Percentiles rank a stretch among this genome's conserved stretches.
Conservation (phyloP, 2,113 vertebrate species). For the Oxyruncus cristatus region DNA sequence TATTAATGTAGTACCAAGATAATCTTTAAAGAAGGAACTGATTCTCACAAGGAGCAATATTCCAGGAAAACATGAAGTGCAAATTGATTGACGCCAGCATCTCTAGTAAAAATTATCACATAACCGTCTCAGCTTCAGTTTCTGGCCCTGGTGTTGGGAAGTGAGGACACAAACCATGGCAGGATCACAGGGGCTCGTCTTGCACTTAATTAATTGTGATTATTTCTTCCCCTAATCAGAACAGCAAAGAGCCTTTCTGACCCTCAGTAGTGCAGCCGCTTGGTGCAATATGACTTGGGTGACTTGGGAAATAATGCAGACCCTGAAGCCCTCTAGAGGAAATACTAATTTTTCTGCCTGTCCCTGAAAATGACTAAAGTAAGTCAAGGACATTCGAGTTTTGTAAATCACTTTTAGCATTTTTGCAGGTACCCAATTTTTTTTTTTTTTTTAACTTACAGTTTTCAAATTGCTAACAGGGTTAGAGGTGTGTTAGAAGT, state of each 20-base stretch:
- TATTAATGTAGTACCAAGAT: not conserved
- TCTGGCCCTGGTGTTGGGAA: not conserved
- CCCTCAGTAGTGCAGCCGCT: not conserved
- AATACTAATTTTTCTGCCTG: constrained; percentile 26
- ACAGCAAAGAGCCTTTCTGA: not conserved
- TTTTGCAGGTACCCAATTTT: not conserved
- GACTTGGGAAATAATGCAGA: not conserved
- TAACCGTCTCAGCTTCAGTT: not conserved
- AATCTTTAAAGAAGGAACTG: not conserved
- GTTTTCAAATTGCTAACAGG: not conserved
- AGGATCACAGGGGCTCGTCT: not conserved
- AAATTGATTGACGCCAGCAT: not conserved
- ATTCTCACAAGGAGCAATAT: not conserved
- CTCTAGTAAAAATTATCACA: not conserved
- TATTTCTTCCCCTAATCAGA: not conserved
- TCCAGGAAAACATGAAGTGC: not conserved
- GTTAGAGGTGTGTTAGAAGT: not conserved
- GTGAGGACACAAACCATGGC: not conserved
- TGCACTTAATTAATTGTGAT: not conserved
- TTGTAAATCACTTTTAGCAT: not conserved
- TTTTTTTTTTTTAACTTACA: not conserved
- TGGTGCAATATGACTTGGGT: not conserved
- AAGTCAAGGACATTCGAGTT: constrained; percentile 3
- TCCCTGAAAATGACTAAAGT: constrained; percentile 2
- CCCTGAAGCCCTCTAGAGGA: constrained; percentile 55